Base-by-base conservation (phyloP, 2,797 vertebrate genomes). In the Semotilus atromaculatus region DNA sequence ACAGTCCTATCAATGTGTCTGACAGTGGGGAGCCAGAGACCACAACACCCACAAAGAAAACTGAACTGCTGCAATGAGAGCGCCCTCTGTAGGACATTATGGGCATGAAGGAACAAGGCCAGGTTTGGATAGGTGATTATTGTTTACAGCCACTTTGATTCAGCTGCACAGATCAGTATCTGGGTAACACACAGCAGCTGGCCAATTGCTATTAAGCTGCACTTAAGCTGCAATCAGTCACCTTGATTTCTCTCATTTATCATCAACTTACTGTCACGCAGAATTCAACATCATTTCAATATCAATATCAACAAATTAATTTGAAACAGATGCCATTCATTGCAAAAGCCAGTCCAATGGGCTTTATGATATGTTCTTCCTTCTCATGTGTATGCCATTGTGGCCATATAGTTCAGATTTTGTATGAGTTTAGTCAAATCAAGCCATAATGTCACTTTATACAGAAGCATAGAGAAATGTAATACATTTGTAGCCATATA, bases 1-100 rank as follows among this genome's bases (percentile, higher is more conserved):
- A 99, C 91, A 99, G 98, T 85, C 98, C 98, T 40, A 97, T 99
- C 90, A 99, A 98, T 0, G 97, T 99, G 88, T 97, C 95, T 0
- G 98, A 99, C 90, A 95, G 96, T 1, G 93, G 95, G 1, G 98
- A 99, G 83, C 94, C 95, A 74, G 98, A 99, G 92, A 96, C 96
- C 7, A 97, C 97, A 3, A 98, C 97, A 2, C 97, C 97, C 16
- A 98, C 97, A 86, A 99, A 99, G 95, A 99, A 98, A 92, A 92
- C 93, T 93, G 95, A 99, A 94, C 86, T 96, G 95, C 86, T 97
- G 95, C 94, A 97, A 96, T 90, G 95, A 99, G 93, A 86, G 92
- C 92, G 80, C 94, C 94, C 81, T 94, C 94, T 80, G 34, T 90
- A 60, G 77, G 89, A 83, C 53, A 77, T 68, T 79, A 83, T 80